phyloP scores from a whole-genome alignment of 2,888 invertebrate species.

The Volucella bombylans region DNA sequence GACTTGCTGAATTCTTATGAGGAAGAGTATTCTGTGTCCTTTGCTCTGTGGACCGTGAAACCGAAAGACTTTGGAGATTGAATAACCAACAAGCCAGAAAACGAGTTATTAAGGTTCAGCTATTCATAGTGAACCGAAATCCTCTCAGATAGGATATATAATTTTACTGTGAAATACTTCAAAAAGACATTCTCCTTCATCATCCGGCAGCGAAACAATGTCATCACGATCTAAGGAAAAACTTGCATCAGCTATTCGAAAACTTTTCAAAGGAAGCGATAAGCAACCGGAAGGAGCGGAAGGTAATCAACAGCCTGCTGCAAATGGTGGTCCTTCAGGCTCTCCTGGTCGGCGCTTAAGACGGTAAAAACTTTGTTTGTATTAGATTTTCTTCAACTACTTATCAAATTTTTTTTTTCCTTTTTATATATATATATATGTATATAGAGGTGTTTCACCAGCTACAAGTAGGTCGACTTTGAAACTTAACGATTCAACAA shows the following conservation, averaged over 20 bases:
- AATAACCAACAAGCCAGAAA: slow-evolving; percentile 7
- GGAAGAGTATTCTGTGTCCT: slow-evolving; percentile 18
- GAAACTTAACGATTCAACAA: slow-evolving; percentile 85
- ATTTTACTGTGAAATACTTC: slow-evolving; percentile 36
- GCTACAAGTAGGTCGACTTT: slow-evolving; percentile 83
- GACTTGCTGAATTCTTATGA: slow-evolving; percentile 27
- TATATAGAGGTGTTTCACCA: slow-evolving; percentile 80
- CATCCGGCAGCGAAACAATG: slow-evolving; percentile 83
- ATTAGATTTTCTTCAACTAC: slow-evolving; percentile 6
- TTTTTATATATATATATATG: too few species aligned
- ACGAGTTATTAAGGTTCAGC: not conserved
- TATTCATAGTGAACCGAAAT: slow-evolving; percentile 3
- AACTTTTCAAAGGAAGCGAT: slow-evolving; percentile 88
- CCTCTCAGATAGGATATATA: not conserved
- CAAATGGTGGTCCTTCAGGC: slow-evolving; percentile 83
- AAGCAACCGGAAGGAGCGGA: slow-evolving; percentile 86
- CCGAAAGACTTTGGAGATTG: slow-evolving; percentile 11
- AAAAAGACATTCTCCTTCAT: slow-evolving; percentile 17
- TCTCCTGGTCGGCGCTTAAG: slow-evolving; percentile 84
- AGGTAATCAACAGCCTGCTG: slow-evolving; percentile 77
- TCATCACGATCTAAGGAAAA: slow-evolving; percentile 91
- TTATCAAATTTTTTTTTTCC: not conserved
- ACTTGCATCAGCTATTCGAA: slow-evolving; percentile 90
- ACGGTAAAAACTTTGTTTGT: slow-evolving; percentile 67
- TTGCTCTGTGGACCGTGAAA: slow-evolving; percentile 2